Evolutionary conservation across 2,113 vertebrate species (phyloP).

Genomic region (Sterrhoptilus dennistouni): DNA sequence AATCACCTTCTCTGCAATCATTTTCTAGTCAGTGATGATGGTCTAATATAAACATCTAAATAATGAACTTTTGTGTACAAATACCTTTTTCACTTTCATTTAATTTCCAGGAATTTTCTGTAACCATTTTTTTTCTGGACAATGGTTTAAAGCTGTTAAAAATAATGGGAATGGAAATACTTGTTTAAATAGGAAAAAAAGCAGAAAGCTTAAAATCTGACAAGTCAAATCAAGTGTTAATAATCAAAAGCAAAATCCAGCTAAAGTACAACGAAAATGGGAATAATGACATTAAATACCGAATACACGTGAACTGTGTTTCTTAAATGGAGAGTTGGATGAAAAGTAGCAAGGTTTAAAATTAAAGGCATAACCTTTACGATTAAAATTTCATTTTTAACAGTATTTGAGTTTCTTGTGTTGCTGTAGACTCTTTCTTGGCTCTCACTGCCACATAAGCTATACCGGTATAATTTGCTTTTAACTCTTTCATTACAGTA

Average conservation of each 20-base stretch:
- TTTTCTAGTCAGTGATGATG: neutral
- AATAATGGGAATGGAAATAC: neutral
- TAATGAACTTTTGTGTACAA: neutral
- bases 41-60: neutral
- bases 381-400: slow-evolving; percentile 17
- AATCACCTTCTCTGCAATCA: neutral
- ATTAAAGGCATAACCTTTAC: neutral
- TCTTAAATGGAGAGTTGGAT: neutral
- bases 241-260: neutral
- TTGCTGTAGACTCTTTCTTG: neutral
- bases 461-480: neutral
- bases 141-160: neutral
- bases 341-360: neutral
- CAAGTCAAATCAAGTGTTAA: neutral
- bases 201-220: neutral
- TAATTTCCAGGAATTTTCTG: neutral
- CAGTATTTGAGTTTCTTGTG: neutral
- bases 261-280: neutral
- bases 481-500: neutral
- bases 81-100: neutral
- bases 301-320: neutral
- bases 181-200: neutral
- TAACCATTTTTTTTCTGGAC: neutral
- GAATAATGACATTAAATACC: neutral
- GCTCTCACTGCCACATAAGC: neutral